Base-by-base conservation (phyloP, 2,888 invertebrate species). In the Mycalesis mineus region DNA sequence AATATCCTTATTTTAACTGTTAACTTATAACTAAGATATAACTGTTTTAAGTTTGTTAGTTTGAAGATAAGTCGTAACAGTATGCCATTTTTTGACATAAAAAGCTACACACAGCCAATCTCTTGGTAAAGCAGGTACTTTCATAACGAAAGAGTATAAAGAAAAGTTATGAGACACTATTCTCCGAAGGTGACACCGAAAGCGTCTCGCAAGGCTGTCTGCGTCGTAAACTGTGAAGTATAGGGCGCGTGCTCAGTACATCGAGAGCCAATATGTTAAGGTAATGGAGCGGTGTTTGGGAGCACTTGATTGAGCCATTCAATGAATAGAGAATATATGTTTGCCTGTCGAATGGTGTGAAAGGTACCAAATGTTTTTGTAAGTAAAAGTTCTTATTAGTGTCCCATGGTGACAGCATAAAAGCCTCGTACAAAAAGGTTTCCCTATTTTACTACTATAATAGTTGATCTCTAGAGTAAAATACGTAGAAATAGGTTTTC, bases 191-290 rank as follows among this genome's bases (percentile, higher is more conserved):
- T 49, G 49, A 49, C 49, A 37, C 22, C 37, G 15, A 49, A 49
- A 37, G 37, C 14, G 49, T 39, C 37, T 39, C 39, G 37, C 37
- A 49, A 49, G 49, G 49, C 37, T 48, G 57, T 49, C 56, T 60
- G 42, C 31, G 39, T 44, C 56, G 22, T 60, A 53, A 49, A 60
- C 42, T 28, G 48, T 53, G 52, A 49, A 52, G 52, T 33, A 41
- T n/a, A 13, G 48, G 40, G 52, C 31, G 56, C 52, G 42, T 53
- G 53, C 52, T 60, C 41, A 41, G 45, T 40, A 41, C 58, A 28
- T 39, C 13, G 37, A 57, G 48, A 48, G 39, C 56, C 60, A 57
- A 60, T 60, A 60, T 60, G 52, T 59, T 55, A 55, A 55, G 59
- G 51, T 60, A 60, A 60, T 52, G 60, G 60, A 33, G 37, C 52